phyloP scores from a whole-genome alignment of 2,113 vertebrate species.

The Phrynosoma blainvillii region DNA sequence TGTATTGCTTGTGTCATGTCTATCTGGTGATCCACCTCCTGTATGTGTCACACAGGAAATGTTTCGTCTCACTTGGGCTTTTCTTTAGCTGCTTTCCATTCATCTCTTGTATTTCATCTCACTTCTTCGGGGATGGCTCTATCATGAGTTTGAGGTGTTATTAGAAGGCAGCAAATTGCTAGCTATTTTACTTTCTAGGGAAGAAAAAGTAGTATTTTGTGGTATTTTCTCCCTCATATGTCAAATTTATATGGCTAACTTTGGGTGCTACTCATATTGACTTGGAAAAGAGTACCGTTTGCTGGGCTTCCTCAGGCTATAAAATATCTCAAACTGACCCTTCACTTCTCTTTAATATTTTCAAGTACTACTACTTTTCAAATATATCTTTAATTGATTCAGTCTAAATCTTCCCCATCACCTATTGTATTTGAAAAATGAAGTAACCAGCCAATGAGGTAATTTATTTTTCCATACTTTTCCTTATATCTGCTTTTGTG shows the following conservation, averaged over 20 bases:
- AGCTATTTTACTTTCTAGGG: neutral
- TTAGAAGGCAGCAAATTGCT: neutral
- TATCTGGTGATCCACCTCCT: neutral
- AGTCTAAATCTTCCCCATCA: conserved; percentile 39
- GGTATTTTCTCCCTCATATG: neutral
- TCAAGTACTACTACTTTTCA: neutral
- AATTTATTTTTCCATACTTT: conserved; percentile 49
- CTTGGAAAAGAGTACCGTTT: neutral
- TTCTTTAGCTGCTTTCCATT: neutral
- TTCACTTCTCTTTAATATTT: neutral
- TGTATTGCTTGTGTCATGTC: neutral
- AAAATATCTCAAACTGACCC: neutral
- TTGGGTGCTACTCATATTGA: neutral
- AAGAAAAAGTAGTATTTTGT: neutral
- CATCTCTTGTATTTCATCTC: neutral
- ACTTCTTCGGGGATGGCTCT: neutral
- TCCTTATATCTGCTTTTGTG: conserved; percentile 56
- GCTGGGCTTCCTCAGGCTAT: too few relatives aligned
- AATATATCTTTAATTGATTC: conserved; percentile 35
- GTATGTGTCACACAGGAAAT: neutral
- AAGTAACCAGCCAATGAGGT: conserved; percentile 48
- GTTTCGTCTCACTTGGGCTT: neutral
- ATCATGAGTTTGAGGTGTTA: neutral
- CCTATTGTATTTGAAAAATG: conserved; percentile 40
- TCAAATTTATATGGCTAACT: neutral